phyloP scores from a whole-genome alignment of 1,140 invertebrate genomes.

The Leptinotarsa texana region DNA sequence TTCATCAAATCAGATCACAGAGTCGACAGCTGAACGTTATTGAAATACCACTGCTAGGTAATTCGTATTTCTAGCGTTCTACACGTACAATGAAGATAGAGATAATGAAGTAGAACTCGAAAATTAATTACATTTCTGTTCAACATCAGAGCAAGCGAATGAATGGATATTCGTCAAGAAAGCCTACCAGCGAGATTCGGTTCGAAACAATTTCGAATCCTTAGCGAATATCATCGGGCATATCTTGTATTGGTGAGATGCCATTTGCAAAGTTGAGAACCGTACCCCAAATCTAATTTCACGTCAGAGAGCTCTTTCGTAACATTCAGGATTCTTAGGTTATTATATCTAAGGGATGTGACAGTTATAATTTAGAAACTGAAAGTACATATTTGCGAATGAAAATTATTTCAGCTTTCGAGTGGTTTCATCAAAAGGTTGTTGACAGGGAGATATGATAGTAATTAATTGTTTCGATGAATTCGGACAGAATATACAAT shows the following conservation, averaged over 20 bases:
- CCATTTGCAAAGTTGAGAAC: too few species aligned
- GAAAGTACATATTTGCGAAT: too few species aligned
- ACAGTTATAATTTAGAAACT: too few species aligned
- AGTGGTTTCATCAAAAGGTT: too few species aligned
- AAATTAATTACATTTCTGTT: slow-evolving; percentile 4
- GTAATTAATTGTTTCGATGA: too few species aligned
- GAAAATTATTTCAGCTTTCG: too few species aligned
- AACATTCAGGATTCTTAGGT: too few species aligned
- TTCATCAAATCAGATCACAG: background rate
- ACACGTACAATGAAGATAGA: slow-evolving; percentile 2
- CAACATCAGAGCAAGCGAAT: background rate
- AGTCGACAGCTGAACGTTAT: background rate
- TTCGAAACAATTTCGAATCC: background rate
- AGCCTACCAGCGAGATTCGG: background rate
- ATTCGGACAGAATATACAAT: too few species aligned
- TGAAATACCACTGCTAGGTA: background rate
- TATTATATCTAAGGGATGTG: too few species aligned
- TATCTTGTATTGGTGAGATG: background rate
- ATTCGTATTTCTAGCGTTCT: background rate
- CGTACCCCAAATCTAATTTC: too few species aligned
- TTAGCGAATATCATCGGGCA: background rate
- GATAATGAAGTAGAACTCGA: background rate
- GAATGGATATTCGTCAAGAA: slow-evolving; percentile 3
- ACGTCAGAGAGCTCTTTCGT: too few species aligned
- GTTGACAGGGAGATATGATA: too few species aligned